phyloP scores from a whole-genome alignment of 1,140 invertebrate species.

The Caerostris extrusa region DNA sequence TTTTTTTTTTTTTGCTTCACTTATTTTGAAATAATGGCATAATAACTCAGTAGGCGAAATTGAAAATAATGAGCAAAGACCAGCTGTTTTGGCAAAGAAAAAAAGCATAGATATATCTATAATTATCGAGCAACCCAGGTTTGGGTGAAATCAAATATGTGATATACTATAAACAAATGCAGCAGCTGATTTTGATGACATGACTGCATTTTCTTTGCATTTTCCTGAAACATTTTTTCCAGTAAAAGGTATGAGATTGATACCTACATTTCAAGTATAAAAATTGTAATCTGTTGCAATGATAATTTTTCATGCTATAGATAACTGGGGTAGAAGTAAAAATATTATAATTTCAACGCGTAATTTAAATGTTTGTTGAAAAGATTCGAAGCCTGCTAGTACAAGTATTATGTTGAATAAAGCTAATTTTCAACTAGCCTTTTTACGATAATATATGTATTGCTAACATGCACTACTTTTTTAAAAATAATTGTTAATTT shows the following conservation, averaged over 20 bases:
- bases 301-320: neutral
- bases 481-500: no score
- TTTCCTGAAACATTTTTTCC: no score
- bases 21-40: conserved; percentile 16
- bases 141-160: neutral
- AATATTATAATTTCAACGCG: no score
- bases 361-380: no score
- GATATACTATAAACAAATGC: neutral
- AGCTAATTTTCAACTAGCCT: no score
- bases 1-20: neutral
- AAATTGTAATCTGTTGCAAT: neutral
- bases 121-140: neutral
- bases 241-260: no score
- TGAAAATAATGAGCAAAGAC: neutral
- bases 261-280: neutral
- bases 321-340: neutral
- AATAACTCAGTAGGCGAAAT: neutral
- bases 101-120: neutral
- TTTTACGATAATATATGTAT: no score
- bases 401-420: no score
- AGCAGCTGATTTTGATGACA: conserved; percentile 14
- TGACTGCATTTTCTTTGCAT: no score
- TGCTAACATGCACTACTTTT: no score
- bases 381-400: no score
- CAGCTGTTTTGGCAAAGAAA: neutral